phyloP scores from a whole-genome alignment of 2,113 vertebrate genomes.

The Abramis brama region DNA sequence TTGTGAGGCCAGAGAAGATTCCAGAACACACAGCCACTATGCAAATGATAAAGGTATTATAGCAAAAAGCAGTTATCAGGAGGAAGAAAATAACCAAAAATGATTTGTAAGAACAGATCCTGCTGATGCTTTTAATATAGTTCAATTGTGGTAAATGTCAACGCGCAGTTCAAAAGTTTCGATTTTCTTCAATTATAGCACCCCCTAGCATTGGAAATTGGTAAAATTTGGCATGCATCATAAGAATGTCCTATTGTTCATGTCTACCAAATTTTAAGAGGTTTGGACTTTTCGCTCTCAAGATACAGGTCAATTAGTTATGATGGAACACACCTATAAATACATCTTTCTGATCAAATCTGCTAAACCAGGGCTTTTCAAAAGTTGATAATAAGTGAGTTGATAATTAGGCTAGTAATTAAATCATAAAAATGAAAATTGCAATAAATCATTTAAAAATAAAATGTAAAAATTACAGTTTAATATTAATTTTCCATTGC shows the following conservation, averaged over 20 bases:
- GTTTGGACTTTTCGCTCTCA: not conserved
- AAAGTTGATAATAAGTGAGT: no score
- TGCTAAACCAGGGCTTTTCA: no score
- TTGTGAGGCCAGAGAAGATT: not conserved
- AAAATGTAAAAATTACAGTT: no score
- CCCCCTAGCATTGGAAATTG: not conserved
- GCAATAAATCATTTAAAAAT: no score
- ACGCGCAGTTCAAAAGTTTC: not conserved
- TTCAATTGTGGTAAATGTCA: not conserved
- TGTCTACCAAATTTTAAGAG: not conserved
- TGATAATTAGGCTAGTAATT: not conserved
- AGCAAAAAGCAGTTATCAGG: not conserved
- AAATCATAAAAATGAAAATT: not conserved
- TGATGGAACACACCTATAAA: no score
- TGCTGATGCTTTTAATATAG: not conserved
- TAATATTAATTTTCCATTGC: no score
- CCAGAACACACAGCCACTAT: not conserved
- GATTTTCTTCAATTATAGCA: not conserved
- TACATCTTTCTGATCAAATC: no score
- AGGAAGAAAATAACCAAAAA: not conserved
- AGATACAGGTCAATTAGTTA: not conserved
- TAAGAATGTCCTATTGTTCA: not conserved
- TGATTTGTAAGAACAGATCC: not conserved
- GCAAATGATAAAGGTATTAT: not conserved
- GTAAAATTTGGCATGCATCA: not conserved